These are phyloP conservation scores for Porites lobata DNA, from an alignment of 92 coral and sea anemone genomes.

Conservation along the genomic window DNA sequence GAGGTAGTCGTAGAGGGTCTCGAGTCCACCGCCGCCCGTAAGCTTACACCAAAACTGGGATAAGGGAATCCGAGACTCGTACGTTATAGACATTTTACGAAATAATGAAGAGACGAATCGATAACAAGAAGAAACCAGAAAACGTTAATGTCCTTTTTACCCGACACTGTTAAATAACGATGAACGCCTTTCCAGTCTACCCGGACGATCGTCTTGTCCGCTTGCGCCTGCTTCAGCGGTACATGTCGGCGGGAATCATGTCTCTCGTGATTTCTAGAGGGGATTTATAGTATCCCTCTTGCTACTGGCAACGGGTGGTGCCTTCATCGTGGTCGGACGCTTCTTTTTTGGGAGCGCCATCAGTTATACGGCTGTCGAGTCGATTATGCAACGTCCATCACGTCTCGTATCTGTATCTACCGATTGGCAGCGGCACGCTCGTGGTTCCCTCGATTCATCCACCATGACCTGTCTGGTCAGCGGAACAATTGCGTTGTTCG, in stretches of 20 bases:
- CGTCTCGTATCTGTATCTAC: not conserved
- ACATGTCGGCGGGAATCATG: not conserved
- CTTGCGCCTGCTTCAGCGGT: conserved; percentile 1
- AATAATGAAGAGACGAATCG: not conserved
- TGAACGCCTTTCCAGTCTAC: not conserved
- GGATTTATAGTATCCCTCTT: not conserved
- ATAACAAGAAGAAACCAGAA: no score
- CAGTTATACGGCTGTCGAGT: conserved; percentile 2
- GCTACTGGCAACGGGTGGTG: not conserved
- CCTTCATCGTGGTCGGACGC: not conserved
- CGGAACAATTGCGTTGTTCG: not conserved
- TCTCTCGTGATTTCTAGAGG: not conserved
- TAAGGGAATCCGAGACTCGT: conserved; percentile 6
- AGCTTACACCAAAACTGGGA: not conserved
- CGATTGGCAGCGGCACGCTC: not conserved
- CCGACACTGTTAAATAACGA: not conserved
- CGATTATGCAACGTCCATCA: not conserved
- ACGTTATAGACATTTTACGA: not conserved
- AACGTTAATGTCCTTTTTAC: not conserved
- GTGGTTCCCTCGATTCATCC: not conserved
- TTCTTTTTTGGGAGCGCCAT: conserved; percentile 21
- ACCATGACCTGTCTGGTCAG: not conserved
- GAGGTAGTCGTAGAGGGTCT: not conserved
- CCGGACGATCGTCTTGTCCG: not conserved
- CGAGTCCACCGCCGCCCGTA: not conserved